phyloP scores from a whole-genome alignment of 2,797 vertebrate genomes.

The Molossus alvarezi region DNA sequence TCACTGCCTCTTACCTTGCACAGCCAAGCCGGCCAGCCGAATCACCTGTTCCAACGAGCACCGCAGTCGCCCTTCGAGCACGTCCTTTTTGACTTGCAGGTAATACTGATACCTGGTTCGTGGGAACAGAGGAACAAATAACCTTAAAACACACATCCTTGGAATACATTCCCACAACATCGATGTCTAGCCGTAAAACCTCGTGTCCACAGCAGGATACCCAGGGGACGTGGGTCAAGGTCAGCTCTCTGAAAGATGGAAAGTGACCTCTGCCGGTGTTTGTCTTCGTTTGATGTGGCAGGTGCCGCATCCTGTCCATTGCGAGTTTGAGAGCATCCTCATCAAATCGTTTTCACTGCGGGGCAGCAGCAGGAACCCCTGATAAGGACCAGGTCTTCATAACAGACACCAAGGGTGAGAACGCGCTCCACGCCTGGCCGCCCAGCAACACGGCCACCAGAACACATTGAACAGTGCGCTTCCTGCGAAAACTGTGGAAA shows the following conservation, averaged over 20 bases:
- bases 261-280: slow-evolving; percentile 35
- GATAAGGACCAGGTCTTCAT: background rate
- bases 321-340: background rate
- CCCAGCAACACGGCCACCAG: background rate
- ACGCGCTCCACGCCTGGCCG: background rate
- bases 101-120: slow-evolving; percentile 97
- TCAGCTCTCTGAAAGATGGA: slow-evolving; percentile 9
- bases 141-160: background rate
- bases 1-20: slow-evolving; percentile 93
- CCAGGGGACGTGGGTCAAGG: background rate
- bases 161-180: background rate
- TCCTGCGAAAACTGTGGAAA: background rate
- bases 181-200: slow-evolving; percentile 14
- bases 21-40: slow-evolving; percentile 96
- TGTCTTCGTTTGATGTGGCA: slow-evolving; percentile 40
- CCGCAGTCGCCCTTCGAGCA: slow-evolving; percentile 95
- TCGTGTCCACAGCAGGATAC: background rate
- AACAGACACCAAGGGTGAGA: background rate
- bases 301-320: background rate
- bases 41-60: slow-evolving; percentile 95
- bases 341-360: background rate
- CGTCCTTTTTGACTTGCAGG: slow-evolving; percentile 98
- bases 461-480: background rate
- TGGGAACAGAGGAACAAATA: slow-evolving; percentile 57
- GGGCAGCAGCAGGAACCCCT: background rate